Conservation (phyloP, 2,888 invertebrate species). For the Zhuqinia jingwanae region DNA sequence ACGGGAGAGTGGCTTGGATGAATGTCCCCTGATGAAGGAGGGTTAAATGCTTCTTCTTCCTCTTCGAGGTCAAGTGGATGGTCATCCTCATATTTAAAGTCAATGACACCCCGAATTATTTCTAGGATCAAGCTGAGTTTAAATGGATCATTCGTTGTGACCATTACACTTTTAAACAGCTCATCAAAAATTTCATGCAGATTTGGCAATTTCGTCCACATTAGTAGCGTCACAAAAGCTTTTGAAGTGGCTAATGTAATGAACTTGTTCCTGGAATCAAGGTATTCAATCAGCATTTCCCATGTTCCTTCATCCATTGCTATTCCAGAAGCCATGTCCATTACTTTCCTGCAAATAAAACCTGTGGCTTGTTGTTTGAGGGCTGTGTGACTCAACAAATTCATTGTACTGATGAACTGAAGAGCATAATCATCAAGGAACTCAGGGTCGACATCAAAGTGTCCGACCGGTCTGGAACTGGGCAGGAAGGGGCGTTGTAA, state of each 20-base stretch:
- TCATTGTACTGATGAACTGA: conserved; percentile 91
- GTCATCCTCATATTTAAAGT: conserved; percentile 90
- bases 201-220: conserved; percentile 90
- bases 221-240: conserved; percentile 90
- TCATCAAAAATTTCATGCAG: conserved; percentile 85
- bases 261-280: conserved; percentile 89
- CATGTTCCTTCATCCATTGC: conserved; percentile 91
- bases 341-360: conserved; percentile 90
- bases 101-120: conserved; percentile 92
- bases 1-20: not conserved
- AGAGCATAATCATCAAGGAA: conserved; percentile 87
- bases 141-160: conserved; percentile 72
- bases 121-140: conserved; percentile 84
- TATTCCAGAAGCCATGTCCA: conserved; percentile 89
- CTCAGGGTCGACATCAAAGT: conserved; percentile 81
- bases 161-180: conserved; percentile 75
- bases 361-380: conserved; percentile 91
- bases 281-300: conserved; percentile 90
- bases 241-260: conserved; percentile 90
- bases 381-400: conserved; percentile 91
- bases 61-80: conserved; percentile 86
- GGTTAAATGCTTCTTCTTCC: conserved; percentile 80
- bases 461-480: conserved; percentile 38
- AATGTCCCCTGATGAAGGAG: conserved; percentile 81
- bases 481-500: conserved; percentile 76